phyloP scores from a whole-genome alignment of 2,113 vertebrate genomes.

The Nerophis lumbriciformis region DNA sequence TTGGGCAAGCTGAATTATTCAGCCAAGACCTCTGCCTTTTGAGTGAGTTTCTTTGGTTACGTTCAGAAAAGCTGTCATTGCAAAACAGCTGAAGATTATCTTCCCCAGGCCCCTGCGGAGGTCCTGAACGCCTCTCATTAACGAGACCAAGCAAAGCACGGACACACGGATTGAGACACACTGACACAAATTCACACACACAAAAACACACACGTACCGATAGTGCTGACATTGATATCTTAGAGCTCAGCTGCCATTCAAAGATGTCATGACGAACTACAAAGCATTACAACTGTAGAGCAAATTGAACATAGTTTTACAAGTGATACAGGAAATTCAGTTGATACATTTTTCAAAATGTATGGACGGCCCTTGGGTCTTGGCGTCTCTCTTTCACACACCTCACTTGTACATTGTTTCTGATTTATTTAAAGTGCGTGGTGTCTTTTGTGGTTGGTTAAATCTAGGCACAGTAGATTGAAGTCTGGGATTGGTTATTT shows the following conservation, averaged over 20 bases:
- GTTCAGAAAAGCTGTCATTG: constrained; percentile 77
- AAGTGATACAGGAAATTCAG: too few species aligned
- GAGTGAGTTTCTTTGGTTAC: constrained; percentile 78
- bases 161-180: constrained; percentile 46
- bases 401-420: too few species aligned
- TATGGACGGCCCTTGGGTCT: too few species aligned
- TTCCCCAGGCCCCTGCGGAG: constrained; percentile 64
- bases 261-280: constrained; percentile 16
- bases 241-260: constrained; percentile 34
- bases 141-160: constrained; percentile 51
- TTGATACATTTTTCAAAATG: too few species aligned
- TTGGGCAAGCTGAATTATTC: constrained; percentile 79
- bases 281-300: constrained; percentile 19
- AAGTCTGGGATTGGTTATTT: too few species aligned
- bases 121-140: constrained; percentile 60
- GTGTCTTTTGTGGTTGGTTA: too few species aligned
- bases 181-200: constrained; percentile 37
- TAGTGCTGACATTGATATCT: constrained; percentile 41
- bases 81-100: constrained; percentile 77
- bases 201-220: constrained; percentile 21
- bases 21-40: constrained; percentile 66
- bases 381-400: too few species aligned
- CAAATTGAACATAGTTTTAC: constrained; percentile 18
- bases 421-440: too few species aligned
- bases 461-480: too few species aligned